Percentiles rank a stretch among this genome's conserved stretches.
Evolutionary conservation across 2,113 vertebrate species (phyloP).

Genomic region (Rana temporaria): DNA sequence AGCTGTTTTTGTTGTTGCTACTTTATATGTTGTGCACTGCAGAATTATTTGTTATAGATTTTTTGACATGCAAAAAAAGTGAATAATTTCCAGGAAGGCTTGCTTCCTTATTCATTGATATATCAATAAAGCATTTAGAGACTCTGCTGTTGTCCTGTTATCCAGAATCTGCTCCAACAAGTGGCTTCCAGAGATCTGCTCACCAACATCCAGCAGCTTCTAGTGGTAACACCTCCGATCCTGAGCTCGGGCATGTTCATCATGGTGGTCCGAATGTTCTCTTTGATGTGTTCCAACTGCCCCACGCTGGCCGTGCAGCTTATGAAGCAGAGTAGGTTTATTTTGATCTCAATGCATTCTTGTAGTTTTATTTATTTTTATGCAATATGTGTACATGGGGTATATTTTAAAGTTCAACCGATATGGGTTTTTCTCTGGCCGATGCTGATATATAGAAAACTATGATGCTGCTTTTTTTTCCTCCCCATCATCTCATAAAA

Average conservation of each 20-base stretch:
- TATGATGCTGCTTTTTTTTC: too few species aligned
- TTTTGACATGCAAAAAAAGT: too few species aligned
- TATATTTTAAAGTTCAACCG: too few species aligned
- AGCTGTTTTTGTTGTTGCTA: too few species aligned
- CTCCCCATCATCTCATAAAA: too few species aligned
- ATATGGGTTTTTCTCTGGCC: too few species aligned
- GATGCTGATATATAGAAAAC: too few species aligned
- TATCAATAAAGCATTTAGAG: background rate
- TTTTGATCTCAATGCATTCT: too few species aligned
- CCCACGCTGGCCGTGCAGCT: constrained; percentile 96
- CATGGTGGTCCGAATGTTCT: constrained; percentile 99
- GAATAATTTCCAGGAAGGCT: background rate
- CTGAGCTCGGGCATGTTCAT: constrained; percentile 99
- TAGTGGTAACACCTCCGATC: constrained; percentile 96
- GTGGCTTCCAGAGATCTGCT: constrained; percentile 95
- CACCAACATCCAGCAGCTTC: constrained; percentile 96
- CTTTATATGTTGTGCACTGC: too few species aligned
- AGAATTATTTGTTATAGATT: too few species aligned
- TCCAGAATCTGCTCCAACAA: constrained; percentile 95
- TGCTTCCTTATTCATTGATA: background rate
- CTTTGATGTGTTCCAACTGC: constrained; percentile 98
- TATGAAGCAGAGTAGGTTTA: constrained; percentile 96
- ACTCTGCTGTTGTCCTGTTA: background rate
- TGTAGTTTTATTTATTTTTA: too few species aligned
- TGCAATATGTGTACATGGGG: too few species aligned